Percentiles rank a stretch among this genome's conserved stretches.
phyloP scores from a whole-genome alignment of 2,113 vertebrate genomes.

The Leucoraja erinaceus region DNA sequence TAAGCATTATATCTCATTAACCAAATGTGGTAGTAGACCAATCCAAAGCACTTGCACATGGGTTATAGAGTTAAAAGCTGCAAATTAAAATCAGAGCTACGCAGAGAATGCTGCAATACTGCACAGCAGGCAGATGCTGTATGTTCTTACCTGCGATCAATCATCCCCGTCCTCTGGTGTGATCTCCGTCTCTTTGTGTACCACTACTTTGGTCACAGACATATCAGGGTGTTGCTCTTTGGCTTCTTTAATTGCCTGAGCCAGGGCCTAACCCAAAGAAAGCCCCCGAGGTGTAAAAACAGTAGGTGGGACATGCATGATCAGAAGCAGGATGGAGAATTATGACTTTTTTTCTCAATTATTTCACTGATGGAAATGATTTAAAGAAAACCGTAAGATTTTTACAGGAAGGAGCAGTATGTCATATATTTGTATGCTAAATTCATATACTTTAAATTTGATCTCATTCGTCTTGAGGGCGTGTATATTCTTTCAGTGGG shows the following conservation, averaged over 20 bases:
- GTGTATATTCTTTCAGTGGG: not conserved
- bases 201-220: slow-evolving; percentile 99
- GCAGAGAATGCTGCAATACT: not conserved
- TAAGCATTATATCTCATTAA: not conserved
- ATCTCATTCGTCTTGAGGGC: not conserved
- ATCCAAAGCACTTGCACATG: slow-evolving; percentile 22
- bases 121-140: slow-evolving; percentile 41
- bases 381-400: slow-evolving; percentile 23
- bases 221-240: slow-evolving; percentile 99
- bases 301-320: slow-evolving; percentile 77
- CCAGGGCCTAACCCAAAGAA: slow-evolving; percentile 86
- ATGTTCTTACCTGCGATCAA: slow-evolving; percentile 89
- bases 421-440: slow-evolving; percentile 6
- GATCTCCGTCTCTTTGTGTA: slow-evolving; percentile 99
- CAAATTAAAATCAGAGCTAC: slow-evolving; percentile 27
- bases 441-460: not conserved
- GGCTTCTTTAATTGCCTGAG: slow-evolving; percentile 99
- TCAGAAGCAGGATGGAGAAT: slow-evolving; percentile 64
- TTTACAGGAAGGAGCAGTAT: slow-evolving; percentile 30
- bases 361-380: slow-evolving; percentile 31
- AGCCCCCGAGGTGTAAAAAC: slow-evolving; percentile 77
- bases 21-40: not conserved
- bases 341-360: slow-evolving; percentile 47
- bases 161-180: slow-evolving; percentile 89
- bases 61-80: slow-evolving; percentile 30